Evolutionary conservation across 2,888 invertebrate genomes (phyloP).

Genomic region (Cantharis nigra): DNA sequence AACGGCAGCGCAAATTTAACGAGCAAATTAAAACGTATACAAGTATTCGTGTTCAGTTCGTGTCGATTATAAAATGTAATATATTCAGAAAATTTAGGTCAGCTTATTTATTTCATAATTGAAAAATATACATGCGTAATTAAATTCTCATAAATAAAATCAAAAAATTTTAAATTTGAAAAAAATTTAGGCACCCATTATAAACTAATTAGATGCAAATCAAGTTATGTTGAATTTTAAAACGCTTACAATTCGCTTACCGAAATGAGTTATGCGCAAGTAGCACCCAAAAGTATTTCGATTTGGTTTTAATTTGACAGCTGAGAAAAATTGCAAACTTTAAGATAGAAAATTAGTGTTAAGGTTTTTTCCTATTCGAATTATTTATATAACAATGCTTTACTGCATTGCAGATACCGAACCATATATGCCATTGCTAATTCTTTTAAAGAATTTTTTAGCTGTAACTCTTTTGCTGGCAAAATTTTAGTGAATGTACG

Average conservation of each 20-base stretch:
- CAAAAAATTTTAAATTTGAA: not conserved
- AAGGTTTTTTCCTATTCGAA: not conserved
- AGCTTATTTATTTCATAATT: not conserved
- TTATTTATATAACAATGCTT: not conserved
- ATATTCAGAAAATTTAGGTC: not conserved
- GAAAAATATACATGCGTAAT: not conserved
- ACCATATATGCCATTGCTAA: not conserved
- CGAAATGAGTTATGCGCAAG: conserved; percentile 12
- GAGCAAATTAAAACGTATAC: not conserved
- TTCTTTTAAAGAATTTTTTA: not conserved
- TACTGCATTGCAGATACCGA: not conserved
- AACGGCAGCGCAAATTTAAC: not conserved
- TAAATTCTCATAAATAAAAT: not conserved
- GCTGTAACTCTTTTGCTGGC: not conserved
- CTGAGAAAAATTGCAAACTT: conserved; percentile 1
- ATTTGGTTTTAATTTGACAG: conserved; percentile 4
- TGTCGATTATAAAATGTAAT: not conserved
- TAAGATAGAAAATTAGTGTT: not conserved
- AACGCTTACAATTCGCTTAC: conserved; percentile 8
- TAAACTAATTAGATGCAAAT: conserved; percentile 14
- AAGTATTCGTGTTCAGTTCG: not conserved
- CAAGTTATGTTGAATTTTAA: conserved; percentile 8
- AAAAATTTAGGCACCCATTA: conserved; percentile 4
- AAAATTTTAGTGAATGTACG: not conserved
- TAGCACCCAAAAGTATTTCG: conserved; percentile 2